Base-by-base conservation (phyloP, 2,113 vertebrate genomes). In the Cyanocitta stelleri region DNA sequence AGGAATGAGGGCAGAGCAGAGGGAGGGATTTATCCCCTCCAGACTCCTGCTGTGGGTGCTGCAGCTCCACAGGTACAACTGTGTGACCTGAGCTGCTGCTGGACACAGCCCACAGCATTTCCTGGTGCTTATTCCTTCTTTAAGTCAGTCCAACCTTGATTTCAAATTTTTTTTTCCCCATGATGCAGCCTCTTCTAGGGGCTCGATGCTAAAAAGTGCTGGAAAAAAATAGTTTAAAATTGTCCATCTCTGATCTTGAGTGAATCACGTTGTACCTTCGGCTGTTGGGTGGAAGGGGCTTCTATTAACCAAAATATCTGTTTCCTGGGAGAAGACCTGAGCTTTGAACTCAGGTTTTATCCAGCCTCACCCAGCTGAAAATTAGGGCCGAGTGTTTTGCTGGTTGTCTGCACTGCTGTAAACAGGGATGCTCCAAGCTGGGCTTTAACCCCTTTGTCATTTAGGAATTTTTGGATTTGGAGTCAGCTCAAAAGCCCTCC, bases 381-480 rank as follows among this genome's bases (percentile, higher is more conserved):
- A 41, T 6, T 1, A 69, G 76, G 72, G 51, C 72, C 74, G 37
- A 3, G 0, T 0, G 0, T 52, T 13, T 3, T 1, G 0, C 22
- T 68, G 9, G 7, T 7, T 74, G 55, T 33, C 76, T 86, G 64
- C 18, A 29, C 76, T 95, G 49, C 79, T 55, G 46, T 1, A 44
- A 82, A 5, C 33, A 10, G 51, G 4, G 18, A 6, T 7, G 66
- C 41, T 78, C 78, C 29, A 7, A n/a, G 71, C 62, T 79, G 82
- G 49, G 39, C 19, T 87, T 78, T 35, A 75, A 75, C 69, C 77
- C 67, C 6, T 48, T 63, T 49, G 19, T 59, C 27, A 6, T 62
- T 71, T 22, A 27, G 55, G 69, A 54, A 37, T 1, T 85, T 87
- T 68, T 41, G 62, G 74, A 17, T 49, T 49, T 49, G 56, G 5